Evolutionary conservation across 2,797 vertebrate genomes (phyloP).

Genomic region (Orientallactaga sibirica): DNA sequence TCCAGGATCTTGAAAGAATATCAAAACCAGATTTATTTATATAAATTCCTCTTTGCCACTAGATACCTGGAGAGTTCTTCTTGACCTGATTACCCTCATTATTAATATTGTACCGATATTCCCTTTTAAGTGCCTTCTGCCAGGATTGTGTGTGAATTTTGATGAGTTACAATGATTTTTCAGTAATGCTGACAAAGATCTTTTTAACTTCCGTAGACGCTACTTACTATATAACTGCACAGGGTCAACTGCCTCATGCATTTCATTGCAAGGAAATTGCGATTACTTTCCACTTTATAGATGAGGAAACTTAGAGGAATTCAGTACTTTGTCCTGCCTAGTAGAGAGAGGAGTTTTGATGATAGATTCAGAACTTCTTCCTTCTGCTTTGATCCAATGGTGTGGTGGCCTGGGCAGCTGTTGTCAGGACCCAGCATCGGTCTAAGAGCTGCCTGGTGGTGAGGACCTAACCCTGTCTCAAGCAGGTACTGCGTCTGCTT

Average conservation of each 20-base stretch:
- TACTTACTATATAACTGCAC: background rate
- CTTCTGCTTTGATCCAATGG: background rate
- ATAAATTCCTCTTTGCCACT: background rate
- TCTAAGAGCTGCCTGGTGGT: background rate
- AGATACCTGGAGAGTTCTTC: background rate
- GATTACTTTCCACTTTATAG: slow-evolving; percentile 47
- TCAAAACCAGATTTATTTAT: background rate
- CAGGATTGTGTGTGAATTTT: background rate
- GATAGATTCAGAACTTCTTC: slow-evolving; percentile 15
- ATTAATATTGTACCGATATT: background rate
- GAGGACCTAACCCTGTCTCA: background rate
- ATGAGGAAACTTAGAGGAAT: slow-evolving; percentile 12
- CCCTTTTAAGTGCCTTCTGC: background rate
- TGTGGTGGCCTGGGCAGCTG: background rate
- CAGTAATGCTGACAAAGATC: background rate
- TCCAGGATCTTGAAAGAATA: slow-evolving; percentile 1
- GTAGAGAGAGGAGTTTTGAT: background rate
- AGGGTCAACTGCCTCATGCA: background rate
- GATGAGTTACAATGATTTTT: slow-evolving; percentile 25
- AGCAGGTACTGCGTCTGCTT: background rate
- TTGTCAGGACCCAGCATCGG: no score
- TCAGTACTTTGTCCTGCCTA: background rate
- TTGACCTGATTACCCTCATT: background rate
- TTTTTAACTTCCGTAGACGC: background rate
- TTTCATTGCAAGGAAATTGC: background rate